Percentiles rank a stretch among this genome's conserved stretches.
Conservation (phyloP, 1,140 invertebrate genomes). For the Drosophila kepulauana region DNA sequence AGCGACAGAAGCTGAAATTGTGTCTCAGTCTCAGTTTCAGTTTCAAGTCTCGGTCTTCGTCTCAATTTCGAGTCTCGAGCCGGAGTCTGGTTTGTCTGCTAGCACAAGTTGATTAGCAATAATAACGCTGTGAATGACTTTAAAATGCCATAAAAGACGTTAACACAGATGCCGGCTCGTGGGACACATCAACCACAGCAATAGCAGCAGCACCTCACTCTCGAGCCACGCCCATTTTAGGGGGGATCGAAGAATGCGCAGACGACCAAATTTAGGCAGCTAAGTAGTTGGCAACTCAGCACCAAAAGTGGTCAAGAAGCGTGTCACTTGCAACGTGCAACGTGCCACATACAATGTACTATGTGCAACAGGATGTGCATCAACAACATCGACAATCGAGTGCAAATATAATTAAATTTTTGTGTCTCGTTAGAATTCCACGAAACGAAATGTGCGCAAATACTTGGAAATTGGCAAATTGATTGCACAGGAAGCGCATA, state of each 20-base stretch:
- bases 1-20: too few species aligned
- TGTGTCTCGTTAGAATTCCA: conserved; percentile 46
- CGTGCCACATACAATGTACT: neutral
- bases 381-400: conserved; percentile 38
- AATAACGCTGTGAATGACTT: conserved; percentile 62
- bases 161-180: conserved; percentile 31
- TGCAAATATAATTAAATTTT: conserved; percentile 35
- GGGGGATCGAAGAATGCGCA: conserved; percentile 27
- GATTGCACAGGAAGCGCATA: conserved; percentile 72
- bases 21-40: neutral
- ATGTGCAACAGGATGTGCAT: conserved; percentile 49
- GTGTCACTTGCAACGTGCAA: conserved; percentile 26
- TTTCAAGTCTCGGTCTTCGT: too few species aligned
- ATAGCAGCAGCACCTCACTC: neutral
- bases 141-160: conserved; percentile 59
- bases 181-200: conserved; percentile 23
- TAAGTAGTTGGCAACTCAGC: conserved; percentile 1
- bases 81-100: neutral
- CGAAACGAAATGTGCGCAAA: conserved; percentile 20
- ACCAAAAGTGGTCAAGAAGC: conserved; percentile 60
- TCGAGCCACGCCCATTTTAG: neutral
- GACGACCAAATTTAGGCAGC: conserved; percentile 47
- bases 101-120: conserved; percentile 45
- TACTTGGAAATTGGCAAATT: conserved; percentile 50
- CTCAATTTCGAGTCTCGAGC: too few species aligned